Base-by-base conservation (phyloP, 2,888 invertebrate species). In the Apotomis turbidana region DNA sequence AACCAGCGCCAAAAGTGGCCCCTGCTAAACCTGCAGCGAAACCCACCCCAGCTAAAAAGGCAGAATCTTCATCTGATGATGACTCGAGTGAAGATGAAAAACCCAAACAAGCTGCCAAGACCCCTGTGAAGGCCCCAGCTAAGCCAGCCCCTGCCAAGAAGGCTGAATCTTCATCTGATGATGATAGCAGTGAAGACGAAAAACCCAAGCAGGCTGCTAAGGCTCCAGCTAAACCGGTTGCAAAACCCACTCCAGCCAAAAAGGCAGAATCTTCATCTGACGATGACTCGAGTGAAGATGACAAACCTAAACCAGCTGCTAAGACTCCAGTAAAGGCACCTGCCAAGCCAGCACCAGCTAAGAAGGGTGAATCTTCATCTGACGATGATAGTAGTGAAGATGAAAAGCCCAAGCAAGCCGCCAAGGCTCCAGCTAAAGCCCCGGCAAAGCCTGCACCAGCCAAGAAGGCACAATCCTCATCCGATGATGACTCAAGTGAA, bases 321-420 rank as follows among this genome's bases (percentile, higher is more conserved):
- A 79, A 80, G 62, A 68, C 67, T 36, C 55, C 60, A 5, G 64
- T 41, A 3, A 73, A 70, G 8, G 57, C 76, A n/a, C 76, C 76
- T 46, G 74, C 60, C 0, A 81, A 80, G 55, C 58, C 76, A 41
- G 70, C 69, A 5, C 76, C 83, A 46, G 77, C 82, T 5, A 71
- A 78, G 73, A 83, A 83, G 76, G 74, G 74, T 74, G 79, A 79
- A 57, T 84, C 86, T 12, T 90, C 87, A 49, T 87, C 89, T 36
- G 89, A 87, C 70, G 90, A 88, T 41, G 87, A 87, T n/a, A 85
- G 84, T 61, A 85, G 85, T 54, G 83, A 85, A 5, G 91, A 93
- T 74, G 87, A 91, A 46, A 84, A 87, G 49, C 79, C 84, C 46
- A 81, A 82, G 44, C 54, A 54, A n/a, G 68, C 78, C n/a, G 62